Conservation (phyloP, 1,140 invertebrate species). For the Augochlora pura region DNA sequence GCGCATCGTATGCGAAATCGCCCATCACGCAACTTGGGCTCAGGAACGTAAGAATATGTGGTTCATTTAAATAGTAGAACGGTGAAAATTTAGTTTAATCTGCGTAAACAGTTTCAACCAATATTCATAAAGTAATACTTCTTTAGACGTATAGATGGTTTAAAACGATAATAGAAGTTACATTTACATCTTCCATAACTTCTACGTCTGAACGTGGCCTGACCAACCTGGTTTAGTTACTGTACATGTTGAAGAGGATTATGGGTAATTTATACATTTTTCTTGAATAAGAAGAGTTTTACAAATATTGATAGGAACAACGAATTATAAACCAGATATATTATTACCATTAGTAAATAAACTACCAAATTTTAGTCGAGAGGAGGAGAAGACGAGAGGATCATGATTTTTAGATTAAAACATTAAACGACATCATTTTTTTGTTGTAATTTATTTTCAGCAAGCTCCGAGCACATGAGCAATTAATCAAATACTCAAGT, state of each 20-base stretch:
- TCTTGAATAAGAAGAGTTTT: background rate
- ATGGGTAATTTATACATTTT: slow-evolving; percentile 10
- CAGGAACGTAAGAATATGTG: background rate
- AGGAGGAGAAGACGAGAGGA: background rate
- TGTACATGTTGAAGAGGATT: background rate
- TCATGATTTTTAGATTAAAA: background rate
- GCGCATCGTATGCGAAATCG: background rate
- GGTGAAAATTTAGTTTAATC: background rate
- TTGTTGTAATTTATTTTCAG: no score
- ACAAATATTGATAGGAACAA: background rate
- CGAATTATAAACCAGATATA: no score
- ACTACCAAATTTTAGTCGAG: background rate
- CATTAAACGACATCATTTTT: background rate
- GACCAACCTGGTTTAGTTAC: background rate
- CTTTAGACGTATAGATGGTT: no score
- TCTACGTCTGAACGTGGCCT: background rate
- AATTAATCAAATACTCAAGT: no score
- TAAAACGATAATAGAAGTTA: background rate
- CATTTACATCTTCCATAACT: background rate
- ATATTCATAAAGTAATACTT: background rate
- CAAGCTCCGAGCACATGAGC: no score
- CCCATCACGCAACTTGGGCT: background rate
- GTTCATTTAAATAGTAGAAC: background rate
- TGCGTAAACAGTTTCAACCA: background rate
- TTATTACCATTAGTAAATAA: background rate